Evolutionary conservation across 2,113 vertebrate genomes (phyloP).

Genomic region (Dicaeum eximium): DNA sequence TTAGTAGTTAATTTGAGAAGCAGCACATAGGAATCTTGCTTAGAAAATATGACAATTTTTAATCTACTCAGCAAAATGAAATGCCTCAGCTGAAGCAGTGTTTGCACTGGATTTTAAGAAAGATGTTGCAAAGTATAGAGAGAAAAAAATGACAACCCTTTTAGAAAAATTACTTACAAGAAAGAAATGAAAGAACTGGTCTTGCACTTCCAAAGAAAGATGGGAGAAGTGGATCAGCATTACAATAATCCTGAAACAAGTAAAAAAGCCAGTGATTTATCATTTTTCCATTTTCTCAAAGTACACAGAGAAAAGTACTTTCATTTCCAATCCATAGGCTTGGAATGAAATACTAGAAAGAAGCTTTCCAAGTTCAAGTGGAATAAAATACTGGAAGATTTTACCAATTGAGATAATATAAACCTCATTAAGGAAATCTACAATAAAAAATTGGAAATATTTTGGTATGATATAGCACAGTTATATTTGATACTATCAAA

Average conservation of each 20-base stretch:
- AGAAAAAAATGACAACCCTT: background rate
- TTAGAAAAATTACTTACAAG: background rate
- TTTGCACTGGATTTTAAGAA: background rate
- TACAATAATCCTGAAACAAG: conserved; percentile 9
- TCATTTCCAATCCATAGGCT: background rate
- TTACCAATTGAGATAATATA: background rate
- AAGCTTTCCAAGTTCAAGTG: background rate
- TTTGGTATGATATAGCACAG: background rate
- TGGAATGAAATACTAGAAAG: background rate
- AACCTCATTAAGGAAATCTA: background rate
- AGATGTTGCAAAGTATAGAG: background rate
- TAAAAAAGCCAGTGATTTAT: background rate
- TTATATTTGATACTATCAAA: background rate
- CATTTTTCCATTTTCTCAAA: background rate
- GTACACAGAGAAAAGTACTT: background rate
- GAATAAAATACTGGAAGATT: background rate
- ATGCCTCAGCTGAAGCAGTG: background rate
- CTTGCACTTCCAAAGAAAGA: background rate
- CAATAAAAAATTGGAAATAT: background rate
- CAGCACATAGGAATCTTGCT: background rate
- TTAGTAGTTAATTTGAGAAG: background rate
- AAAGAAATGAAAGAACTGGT: background rate
- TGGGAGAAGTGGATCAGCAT: background rate
- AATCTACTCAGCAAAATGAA: background rate
- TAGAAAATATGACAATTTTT: background rate